Conservation (phyloP, 1,140 invertebrate species). For the Teleogryllus occipitalis region DNA sequence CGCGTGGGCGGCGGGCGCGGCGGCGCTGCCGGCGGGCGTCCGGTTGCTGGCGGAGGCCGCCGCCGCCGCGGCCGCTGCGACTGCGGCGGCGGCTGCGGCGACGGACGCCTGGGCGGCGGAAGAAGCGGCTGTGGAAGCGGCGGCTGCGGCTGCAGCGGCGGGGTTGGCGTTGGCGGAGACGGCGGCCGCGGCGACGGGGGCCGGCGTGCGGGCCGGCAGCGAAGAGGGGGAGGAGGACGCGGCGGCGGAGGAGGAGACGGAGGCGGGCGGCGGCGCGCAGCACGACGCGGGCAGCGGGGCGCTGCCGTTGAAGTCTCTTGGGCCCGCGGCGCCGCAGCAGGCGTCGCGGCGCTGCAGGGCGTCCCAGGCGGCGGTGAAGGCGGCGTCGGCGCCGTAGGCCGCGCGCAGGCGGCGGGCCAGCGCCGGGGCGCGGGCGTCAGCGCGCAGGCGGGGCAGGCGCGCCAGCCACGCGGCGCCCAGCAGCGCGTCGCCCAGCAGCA, state of each 20-base stretch:
- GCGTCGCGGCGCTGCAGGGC: background rate
- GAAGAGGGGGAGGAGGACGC: background rate
- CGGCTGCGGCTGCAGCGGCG: too few species aligned
- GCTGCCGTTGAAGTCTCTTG: background rate
- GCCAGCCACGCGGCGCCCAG: background rate
- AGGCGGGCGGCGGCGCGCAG: background rate
- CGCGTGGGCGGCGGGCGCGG: too few species aligned
- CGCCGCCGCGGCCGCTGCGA: too few species aligned
- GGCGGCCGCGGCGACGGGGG: too few species aligned
- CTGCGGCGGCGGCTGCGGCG: too few species aligned
- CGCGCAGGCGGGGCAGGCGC: background rate
- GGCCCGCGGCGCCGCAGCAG: background rate
- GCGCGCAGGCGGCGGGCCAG: background rate
- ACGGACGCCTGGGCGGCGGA: too few species aligned
- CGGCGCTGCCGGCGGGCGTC: too few species aligned
- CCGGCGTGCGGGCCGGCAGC: too few species aligned
- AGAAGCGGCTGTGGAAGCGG: background rate
- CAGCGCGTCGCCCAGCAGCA: background rate
- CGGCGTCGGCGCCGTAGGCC: background rate
- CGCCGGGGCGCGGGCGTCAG: background rate
- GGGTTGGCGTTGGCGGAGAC: too few species aligned
- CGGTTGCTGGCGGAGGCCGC: too few species aligned
- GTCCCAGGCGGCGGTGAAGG: background rate
- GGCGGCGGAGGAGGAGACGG: too few species aligned
- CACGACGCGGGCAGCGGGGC: background rate